Base-by-base conservation (phyloP, 1,140 invertebrate genomes). In the Drosophila lini region DNA sequence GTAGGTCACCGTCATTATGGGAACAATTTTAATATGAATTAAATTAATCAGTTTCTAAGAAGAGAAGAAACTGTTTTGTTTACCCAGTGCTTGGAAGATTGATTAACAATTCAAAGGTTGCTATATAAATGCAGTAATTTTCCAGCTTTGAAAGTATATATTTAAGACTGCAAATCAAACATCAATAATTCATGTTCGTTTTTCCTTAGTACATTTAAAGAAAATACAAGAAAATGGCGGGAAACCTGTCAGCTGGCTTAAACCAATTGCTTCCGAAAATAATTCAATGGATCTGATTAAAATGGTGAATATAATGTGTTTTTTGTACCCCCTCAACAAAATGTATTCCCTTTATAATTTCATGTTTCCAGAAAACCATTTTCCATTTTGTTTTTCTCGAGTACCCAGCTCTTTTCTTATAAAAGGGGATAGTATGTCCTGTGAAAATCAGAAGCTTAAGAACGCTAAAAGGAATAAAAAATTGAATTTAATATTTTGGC, bases 1-100 rank as follows among this genome's bases (percentile, higher is more conserved):
- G 48, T 91, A 91, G 13, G 90, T 90, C 11, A 91, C 90, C 32
- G 90, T 91, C 90, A 91, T 91, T 36, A 38, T 74, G 25, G 25
- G 3, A 15, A 57, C n/a, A 44, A 7, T 22, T 40, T 38, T 52
- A 15, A 15, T 13, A 15, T 8, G 50, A 76, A 22, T 52, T 11
- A 28, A 22, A 9, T 50, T 3, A 32, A 25, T 48, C 15, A 1
- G 6, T 10, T 31, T 44, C 15, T 6, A 28, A 13, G 40, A 3
- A 31, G 32, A 15, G 8, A 25, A 32, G 7, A 50, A 32, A 40
- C 34, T 31, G 19, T 16, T 8, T 5, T 57, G 15, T 15, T 0
- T 5, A 11, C n/a, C 16, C 22, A 28, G 40, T 15, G 57, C 2
- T 13, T 58, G 9, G 2, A 9, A 19, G 8, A 28, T 36, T 15